These are phyloP conservation scores for Lottia gigantea DNA, from an alignment of 2,888 invertebrate species.

Conservation along the genomic window DNA sequence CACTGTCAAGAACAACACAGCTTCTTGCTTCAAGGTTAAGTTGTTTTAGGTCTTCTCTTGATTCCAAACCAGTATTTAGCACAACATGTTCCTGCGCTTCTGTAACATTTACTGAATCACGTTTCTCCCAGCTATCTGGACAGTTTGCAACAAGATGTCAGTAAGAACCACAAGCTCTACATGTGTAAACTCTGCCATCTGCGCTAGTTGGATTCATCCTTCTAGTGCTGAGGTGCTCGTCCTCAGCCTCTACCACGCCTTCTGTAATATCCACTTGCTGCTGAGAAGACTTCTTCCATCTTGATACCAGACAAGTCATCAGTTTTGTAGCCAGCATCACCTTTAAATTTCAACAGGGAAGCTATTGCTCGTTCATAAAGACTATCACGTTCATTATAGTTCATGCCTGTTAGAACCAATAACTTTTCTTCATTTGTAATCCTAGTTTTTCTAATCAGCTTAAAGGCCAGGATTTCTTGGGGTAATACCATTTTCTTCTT, in stretches of 20 bases:
- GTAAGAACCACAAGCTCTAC: conserved; percentile 2
- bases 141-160: conserved; percentile 3
- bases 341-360: conserved; percentile 26
- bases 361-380: conserved; percentile 24
- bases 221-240: too few species aligned
- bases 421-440: conserved; percentile 31
- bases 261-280: too few species aligned
- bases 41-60: not conserved
- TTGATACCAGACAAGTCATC: too few species aligned
- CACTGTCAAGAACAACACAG: conserved; percentile 4
- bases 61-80: too few species aligned
- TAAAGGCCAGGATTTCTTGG: conserved; percentile 34
- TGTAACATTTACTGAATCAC: not conserved
- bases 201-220: not conserved
- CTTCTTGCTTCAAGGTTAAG: conserved; percentile 6
- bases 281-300: too few species aligned
- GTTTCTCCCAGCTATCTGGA: not conserved
- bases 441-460: conserved; percentile 30
- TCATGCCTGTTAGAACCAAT: conserved; percentile 24
- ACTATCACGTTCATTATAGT: conserved; percentile 25
- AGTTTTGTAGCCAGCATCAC: not conserved
- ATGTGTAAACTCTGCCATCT: not conserved
- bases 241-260: too few species aligned
- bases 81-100: not conserved
- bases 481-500: conserved; percentile 38